A percentile compares a stretch with the other conserved stretches of the same genome.
Conservation (phyloP, 2,797 vertebrate species). For the Megalops cyprinoides region DNA sequence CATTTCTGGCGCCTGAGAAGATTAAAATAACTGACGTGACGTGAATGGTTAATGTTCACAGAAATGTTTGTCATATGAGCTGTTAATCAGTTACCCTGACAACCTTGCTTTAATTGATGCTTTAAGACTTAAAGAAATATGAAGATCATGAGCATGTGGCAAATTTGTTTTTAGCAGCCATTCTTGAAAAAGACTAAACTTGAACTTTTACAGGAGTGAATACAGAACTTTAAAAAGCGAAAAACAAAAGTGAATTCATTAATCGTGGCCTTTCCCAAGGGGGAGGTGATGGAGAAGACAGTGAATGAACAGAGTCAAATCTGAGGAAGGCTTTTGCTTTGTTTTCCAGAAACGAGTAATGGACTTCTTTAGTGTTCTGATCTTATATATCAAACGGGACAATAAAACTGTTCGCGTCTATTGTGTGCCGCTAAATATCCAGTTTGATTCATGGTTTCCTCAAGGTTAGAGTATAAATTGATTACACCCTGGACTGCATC, state of each 20-base stretch:
- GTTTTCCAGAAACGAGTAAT: slow-evolving; percentile 36
- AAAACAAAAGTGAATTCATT: slow-evolving; percentile 22
- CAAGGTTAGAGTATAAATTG: slow-evolving; percentile 65
- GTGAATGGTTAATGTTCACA: not conserved
- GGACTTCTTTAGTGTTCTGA: slow-evolving; percentile 48
- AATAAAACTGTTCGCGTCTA: slow-evolving; percentile 60
- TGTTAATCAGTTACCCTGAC: not conserved
- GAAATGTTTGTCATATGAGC: not conserved
- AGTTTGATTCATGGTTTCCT: slow-evolving; percentile 70
- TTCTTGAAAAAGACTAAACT: slow-evolving; percentile 13
- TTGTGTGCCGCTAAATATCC: slow-evolving; percentile 74
- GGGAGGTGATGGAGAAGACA: slow-evolving; percentile 24
- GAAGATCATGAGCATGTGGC: not conserved
- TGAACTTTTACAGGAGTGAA: not conserved
- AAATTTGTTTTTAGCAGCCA: not conserved
- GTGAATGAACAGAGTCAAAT: slow-evolving; percentile 40
- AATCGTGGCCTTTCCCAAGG: not conserved
- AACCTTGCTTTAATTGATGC: not conserved
- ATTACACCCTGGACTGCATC: slow-evolving; percentile 62
- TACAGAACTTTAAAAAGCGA: not conserved
- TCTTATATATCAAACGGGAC: slow-evolving; percentile 61
- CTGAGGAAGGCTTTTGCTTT: slow-evolving; percentile 16
- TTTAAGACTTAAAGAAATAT: not conserved
- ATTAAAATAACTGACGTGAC: not conserved
- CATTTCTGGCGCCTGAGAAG: too few relatives aligned